A percentile compares a stretch with the other conserved stretches of the same genome.
Evolutionary conservation across 2,888 invertebrate species (phyloP).

Genomic region (Nudaria mundana): DNA sequence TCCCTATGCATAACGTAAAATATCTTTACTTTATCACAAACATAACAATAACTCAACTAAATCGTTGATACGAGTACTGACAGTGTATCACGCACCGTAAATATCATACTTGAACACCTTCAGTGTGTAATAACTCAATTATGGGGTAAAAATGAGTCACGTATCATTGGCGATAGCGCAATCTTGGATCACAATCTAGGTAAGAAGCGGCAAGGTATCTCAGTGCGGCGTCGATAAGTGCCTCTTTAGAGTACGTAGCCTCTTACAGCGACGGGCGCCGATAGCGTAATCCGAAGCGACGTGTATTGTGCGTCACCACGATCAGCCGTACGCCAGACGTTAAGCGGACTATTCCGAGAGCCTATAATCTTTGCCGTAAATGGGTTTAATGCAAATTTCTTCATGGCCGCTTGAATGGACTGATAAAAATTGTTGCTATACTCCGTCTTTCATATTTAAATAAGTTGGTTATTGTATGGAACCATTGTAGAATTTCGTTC

Average conservation of each 20-base stretch:
- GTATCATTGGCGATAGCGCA: slow-evolving; percentile 63
- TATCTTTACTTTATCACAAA: slow-evolving; percentile 37
- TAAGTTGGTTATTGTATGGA: slow-evolving; percentile 45
- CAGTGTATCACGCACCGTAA: slow-evolving; percentile 42
- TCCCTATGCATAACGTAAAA: slow-evolving; percentile 25
- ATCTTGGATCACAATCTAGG: slow-evolving; percentile 61
- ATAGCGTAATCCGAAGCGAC: slow-evolving; percentile 72
- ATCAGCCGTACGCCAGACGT: slow-evolving; percentile 39
- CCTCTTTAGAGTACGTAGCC: slow-evolving; percentile 71
- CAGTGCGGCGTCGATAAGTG: slow-evolving; percentile 69
- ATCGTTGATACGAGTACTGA: slow-evolving; percentile 31
- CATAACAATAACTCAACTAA: slow-evolving; percentile 35
- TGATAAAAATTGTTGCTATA: slow-evolving; percentile 58
- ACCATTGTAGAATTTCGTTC: slow-evolving; percentile 3
- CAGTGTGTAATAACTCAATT: slow-evolving; percentile 70
- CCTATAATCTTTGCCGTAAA: slow-evolving; percentile 68
- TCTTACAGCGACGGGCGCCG: slow-evolving; percentile 59
- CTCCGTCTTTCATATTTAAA: slow-evolving; percentile 53
- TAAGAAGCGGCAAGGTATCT: slow-evolving; percentile 65
- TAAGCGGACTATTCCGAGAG: slow-evolving; percentile 56
- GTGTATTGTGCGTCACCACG: slow-evolving; percentile 63
- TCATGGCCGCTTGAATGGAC: slow-evolving; percentile 54
- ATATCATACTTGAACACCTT: slow-evolving; percentile 48
- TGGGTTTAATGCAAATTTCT: slow-evolving; percentile 72
- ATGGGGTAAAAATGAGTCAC: slow-evolving; percentile 62